These are phyloP conservation scores for Petrocephalus schoutedeni DNA, from an alignment of 2,797 vertebrate genomes.

Conservation along the genomic window DNA sequence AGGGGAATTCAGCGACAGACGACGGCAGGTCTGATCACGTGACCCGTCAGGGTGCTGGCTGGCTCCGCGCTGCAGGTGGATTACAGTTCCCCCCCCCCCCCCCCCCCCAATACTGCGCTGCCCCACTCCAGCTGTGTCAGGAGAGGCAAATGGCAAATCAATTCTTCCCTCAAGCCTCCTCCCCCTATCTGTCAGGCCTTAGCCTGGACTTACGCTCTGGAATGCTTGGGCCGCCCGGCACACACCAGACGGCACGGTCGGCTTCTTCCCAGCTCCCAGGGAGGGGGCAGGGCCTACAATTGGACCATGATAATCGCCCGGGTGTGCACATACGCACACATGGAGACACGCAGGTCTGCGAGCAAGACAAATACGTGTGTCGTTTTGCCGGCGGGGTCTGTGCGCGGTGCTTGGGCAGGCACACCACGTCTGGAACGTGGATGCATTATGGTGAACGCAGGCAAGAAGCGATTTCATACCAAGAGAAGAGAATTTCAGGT, in stretches of 20 bases:
- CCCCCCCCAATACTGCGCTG: conserved; percentile 12
- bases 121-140: conserved; percentile 34
- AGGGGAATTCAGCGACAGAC: neutral
- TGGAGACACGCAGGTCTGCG: neutral
- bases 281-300: neutral
- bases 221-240: neutral
- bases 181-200: neutral
- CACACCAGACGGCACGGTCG: neutral
- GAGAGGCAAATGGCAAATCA: neutral
- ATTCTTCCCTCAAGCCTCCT: neutral
- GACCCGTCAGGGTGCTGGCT: neutral
- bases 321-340: neutral
- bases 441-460: neutral
- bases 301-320: neutral
- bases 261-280: neutral
- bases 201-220: neutral
- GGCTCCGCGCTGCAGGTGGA: conserved; percentile 28
- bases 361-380: neutral
- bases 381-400: no score
- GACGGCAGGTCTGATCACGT: neutral
- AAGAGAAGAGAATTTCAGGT: neutral
- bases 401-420: neutral
- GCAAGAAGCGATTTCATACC: neutral
- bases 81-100: conserved; percentile 17
- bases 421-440: neutral